phyloP scores from a whole-genome alignment of 2,888 invertebrate genomes.

The Argyresthia goedartella region DNA sequence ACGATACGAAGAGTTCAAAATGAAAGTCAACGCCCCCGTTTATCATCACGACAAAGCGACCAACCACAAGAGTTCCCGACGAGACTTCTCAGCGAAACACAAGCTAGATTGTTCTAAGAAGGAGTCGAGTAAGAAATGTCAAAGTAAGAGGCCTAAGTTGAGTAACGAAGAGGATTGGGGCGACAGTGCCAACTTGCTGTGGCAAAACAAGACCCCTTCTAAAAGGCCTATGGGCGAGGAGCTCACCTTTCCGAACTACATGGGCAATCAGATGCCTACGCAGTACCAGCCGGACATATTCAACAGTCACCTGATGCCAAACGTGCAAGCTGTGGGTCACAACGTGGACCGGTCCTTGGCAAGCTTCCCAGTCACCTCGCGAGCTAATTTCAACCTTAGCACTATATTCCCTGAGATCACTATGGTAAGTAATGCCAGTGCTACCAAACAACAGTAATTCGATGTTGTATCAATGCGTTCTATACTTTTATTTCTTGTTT shows the following conservation, averaged over 20 bases:
- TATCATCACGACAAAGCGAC: slow-evolving; percentile 46
- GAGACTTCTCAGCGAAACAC: slow-evolving; percentile 55
- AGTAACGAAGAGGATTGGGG: slow-evolving; percentile 56
- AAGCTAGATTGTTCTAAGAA: slow-evolving; percentile 63
- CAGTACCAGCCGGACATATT: slow-evolving; percentile 59
- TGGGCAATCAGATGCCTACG: slow-evolving; percentile 49
- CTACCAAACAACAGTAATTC: background rate
- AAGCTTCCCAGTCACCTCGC: slow-evolving; percentile 50
- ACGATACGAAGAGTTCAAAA: slow-evolving; percentile 57
- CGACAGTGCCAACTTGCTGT: slow-evolving; percentile 41
- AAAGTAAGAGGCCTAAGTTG: slow-evolving; percentile 48
- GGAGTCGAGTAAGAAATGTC: slow-evolving; percentile 54
- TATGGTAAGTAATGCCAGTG: slow-evolving; percentile 47
- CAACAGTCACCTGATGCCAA: slow-evolving; percentile 54
- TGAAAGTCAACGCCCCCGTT: slow-evolving; percentile 41
- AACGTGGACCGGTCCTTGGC: slow-evolving; percentile 44
- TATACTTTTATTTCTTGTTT: slow-evolving; percentile 22
- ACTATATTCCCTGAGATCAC: slow-evolving; percentile 90
- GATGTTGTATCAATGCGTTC: too few relatives aligned
- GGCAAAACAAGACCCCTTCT: slow-evolving; percentile 48
- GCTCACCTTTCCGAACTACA: slow-evolving; percentile 50
- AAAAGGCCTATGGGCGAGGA: slow-evolving; percentile 54
- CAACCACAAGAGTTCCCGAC: slow-evolving; percentile 43
- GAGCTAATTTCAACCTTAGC: slow-evolving; percentile 85
- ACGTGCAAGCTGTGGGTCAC: slow-evolving; percentile 44